phyloP scores from a whole-genome alignment of 2,797 vertebrate species.

The Emydoidea blandingii region DNA sequence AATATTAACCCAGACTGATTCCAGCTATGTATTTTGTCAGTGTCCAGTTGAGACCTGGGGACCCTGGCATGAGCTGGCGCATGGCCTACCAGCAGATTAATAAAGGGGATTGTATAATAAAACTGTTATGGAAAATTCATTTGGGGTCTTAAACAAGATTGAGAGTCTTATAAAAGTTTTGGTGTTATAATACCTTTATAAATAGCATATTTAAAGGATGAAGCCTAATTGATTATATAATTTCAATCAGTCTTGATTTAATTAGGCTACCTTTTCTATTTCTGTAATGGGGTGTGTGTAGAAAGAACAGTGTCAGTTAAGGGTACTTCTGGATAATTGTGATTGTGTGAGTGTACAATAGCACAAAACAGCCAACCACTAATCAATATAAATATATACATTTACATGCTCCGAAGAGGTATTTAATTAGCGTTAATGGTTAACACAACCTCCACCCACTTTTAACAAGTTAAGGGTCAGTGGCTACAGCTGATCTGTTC shows the following conservation, averaged over 20 bases:
- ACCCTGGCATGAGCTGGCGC: neutral
- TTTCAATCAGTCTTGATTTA: neutral
- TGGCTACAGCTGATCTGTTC: neutral
- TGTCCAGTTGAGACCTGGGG: neutral
- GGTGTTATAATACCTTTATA: neutral
- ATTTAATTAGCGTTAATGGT: neutral
- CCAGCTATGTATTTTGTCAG: neutral
- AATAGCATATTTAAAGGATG: neutral
- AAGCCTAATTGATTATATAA: neutral
- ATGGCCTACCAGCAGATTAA: accelerated
- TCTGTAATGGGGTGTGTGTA: accelerated
- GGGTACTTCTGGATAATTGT: neutral
- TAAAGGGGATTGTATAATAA: neutral
- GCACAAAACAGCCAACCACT: neutral
- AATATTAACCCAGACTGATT: neutral
- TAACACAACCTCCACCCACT: neutral
- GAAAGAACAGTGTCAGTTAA: neutral
- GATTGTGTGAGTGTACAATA: neutral
- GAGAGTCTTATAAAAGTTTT: neutral
- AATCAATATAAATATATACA: neutral
- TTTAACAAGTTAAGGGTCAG: accelerated
- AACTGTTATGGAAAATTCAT: neutral
- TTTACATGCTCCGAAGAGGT: neutral
- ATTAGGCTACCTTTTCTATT: neutral
- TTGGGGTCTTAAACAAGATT: accelerated